Conservation (phyloP, 2,113 vertebrate species). For the Anoplopoma fimbria region DNA sequence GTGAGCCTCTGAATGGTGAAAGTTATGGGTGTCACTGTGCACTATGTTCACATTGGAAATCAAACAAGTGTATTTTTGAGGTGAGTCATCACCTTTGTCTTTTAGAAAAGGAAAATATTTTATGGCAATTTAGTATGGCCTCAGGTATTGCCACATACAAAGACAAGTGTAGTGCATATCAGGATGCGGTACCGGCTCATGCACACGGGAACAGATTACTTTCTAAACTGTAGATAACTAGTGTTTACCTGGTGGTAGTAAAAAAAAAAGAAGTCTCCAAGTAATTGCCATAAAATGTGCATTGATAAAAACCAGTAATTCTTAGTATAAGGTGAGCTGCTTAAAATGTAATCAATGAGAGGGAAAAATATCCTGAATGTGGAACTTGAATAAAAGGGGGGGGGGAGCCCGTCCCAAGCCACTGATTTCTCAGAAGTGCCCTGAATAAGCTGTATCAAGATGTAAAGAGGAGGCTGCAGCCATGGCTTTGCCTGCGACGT, state of each 20-base stretch:
- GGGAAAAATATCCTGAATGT: conserved; percentile 40
- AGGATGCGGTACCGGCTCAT: background rate
- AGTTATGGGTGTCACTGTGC: conserved; percentile 69
- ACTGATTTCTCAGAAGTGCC: conserved; percentile 56
- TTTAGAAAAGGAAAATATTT: conserved; percentile 70
- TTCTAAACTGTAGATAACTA: background rate
- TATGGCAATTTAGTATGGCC: conserved; percentile 40
- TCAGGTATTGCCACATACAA: conserved; percentile 27
- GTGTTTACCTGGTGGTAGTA: conserved; percentile 14
- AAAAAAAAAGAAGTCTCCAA: background rate
- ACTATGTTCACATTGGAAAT: conserved; percentile 71
- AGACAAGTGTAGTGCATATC: conserved; percentile 15
- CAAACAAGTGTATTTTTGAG: conserved; percentile 77
- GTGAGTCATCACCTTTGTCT: conserved; percentile 69
- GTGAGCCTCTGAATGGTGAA: conserved; percentile 71
- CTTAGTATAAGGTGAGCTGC: conserved; percentile 29
- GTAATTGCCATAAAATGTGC: conserved; percentile 27
- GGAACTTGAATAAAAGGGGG: conserved; percentile 1
- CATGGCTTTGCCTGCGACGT: conserved; percentile 67
- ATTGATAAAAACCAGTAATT: conserved; percentile 23
- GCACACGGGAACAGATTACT: conserved; percentile 3
- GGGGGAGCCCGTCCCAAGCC: conserved; percentile 25
- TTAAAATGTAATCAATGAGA: conserved; percentile 45
- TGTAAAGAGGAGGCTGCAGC: conserved; percentile 58
- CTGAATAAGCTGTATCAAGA: conserved; percentile 76